Evolutionary conservation across 1,140 invertebrate species (phyloP).

Genomic region (Zelostemma sp.): DNA sequence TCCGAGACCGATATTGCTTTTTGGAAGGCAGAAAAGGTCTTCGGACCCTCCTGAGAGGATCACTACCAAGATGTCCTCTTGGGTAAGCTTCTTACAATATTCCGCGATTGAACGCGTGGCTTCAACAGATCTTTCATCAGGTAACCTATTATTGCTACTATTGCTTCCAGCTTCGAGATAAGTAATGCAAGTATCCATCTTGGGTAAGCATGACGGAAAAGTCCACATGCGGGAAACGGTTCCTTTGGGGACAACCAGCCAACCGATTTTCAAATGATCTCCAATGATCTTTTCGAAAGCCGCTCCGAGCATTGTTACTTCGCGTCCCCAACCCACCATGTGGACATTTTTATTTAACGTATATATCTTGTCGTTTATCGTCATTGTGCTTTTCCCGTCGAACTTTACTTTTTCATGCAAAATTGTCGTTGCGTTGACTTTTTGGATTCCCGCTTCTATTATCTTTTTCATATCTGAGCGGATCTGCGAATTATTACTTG

Average conservation of each 20-base stretch:
- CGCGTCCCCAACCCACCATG: slow-evolving; percentile 53
- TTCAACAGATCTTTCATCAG: slow-evolving; percentile 36
- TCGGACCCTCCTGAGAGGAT: slow-evolving; percentile 44
- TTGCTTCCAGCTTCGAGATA: slow-evolving; percentile 40
- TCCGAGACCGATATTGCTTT: slow-evolving; percentile 74
- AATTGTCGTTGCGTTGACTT: slow-evolving; percentile 42
- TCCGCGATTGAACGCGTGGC: slow-evolving; percentile 38
- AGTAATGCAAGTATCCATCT: slow-evolving; percentile 44
- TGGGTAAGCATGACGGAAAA: slow-evolving; percentile 45
- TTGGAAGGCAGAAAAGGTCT: slow-evolving; percentile 69
- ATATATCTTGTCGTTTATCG: slow-evolving; percentile 40
- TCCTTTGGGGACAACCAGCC: slow-evolving; percentile 47
- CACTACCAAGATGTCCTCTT: slow-evolving; percentile 51
- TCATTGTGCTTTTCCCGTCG: slow-evolving; percentile 38
- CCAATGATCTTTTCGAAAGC: slow-evolving; percentile 51
- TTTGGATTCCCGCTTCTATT: slow-evolving; percentile 43
- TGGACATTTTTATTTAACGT: slow-evolving; percentile 54
- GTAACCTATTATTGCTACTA: slow-evolving; percentile 23
- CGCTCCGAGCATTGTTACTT: slow-evolving; percentile 41
- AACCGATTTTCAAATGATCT: slow-evolving; percentile 52
- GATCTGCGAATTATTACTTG: slow-evolving; percentile 28
- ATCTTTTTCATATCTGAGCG: slow-evolving; percentile 44
- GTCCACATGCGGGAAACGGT: slow-evolving; percentile 46
- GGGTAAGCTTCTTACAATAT: slow-evolving; percentile 51
- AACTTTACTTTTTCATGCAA: slow-evolving; percentile 48